Conservation (phyloP, 2,797 vertebrate genomes). For the Artibeus jamaicensis region DNA sequence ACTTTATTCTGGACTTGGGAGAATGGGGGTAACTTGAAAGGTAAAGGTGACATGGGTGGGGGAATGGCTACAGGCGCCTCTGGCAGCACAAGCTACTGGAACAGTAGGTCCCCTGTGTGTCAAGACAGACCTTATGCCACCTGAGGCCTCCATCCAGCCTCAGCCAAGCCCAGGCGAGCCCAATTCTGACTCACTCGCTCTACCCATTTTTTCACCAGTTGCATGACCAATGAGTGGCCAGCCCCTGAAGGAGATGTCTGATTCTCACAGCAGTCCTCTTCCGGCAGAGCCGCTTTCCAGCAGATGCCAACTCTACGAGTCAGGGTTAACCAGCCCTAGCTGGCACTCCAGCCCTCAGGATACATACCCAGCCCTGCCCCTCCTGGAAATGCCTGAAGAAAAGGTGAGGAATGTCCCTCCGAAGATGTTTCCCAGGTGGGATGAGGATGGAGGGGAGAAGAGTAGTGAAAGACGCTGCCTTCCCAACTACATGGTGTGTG, state of each 20-base stretch:
- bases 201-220: background rate
- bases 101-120: background rate
- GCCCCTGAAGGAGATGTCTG: constrained; percentile 39
- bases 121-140: background rate
- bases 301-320: background rate
- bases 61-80: background rate
- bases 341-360: background rate
- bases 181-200: background rate
- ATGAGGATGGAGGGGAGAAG: background rate
- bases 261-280: constrained; percentile 33
- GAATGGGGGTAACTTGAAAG: background rate
- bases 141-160: background rate
- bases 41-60: background rate
- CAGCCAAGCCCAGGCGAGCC: background rate
- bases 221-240: background rate
- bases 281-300: background rate
- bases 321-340: background rate
- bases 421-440: background rate
- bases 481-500: background rate
- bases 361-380: background rate
- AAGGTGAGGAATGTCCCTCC: background rate
- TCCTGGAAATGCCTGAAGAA: constrained; percentile 66
- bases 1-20: background rate
- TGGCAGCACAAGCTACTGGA: background rate
- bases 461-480: background rate